phyloP scores from a whole-genome alignment of 1,140 invertebrate genomes.

The Drosophila sucinea region DNA sequence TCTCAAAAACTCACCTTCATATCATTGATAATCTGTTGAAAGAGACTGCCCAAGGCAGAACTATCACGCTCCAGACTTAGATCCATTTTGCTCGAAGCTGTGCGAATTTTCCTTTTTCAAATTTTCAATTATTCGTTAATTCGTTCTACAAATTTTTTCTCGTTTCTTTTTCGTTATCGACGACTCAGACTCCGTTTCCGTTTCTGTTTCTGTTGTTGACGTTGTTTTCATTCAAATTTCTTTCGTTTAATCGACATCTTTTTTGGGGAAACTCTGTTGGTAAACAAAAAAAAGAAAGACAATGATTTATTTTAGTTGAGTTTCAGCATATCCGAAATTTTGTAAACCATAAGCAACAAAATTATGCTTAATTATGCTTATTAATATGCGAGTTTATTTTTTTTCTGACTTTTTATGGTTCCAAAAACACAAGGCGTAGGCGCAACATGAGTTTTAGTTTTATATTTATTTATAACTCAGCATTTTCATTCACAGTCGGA shows the following conservation, averaged over 20 bases:
- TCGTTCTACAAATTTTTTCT: conserved; percentile 18
- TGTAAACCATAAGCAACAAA: conserved; percentile 51
- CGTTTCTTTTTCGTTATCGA: conserved; percentile 1
- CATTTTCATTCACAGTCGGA: conserved; percentile 3
- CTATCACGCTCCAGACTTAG: conserved; percentile 90
- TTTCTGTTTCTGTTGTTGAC: not conserved
- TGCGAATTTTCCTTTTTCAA: conserved; percentile 10
- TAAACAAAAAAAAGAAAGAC: conserved; percentile 7
- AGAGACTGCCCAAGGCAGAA: conserved; percentile 91
- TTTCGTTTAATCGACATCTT: conserved; percentile 14
- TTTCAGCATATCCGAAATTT: conserved; percentile 46
- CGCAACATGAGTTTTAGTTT: conserved; percentile 28
- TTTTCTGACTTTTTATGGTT: not conserved
- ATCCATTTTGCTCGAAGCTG: conserved; percentile 85
- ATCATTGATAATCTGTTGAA: conserved; percentile 93
- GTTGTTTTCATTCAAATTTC: conserved; percentile 25
- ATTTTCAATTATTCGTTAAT: conserved; percentile 44
- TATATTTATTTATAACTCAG: conserved; percentile 24
- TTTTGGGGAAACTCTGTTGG: conserved; percentile 44
- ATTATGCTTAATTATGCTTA: conserved; percentile 78
- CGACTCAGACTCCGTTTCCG: not conserved
- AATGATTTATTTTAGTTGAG: conserved; percentile 29
- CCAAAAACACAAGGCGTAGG: not conserved
- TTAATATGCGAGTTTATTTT: conserved; percentile 52
- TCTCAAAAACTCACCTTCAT: conserved; percentile 89